phyloP scores from a whole-genome alignment of 2,113 vertebrate genomes.

The Hiodon tergisus region DNA sequence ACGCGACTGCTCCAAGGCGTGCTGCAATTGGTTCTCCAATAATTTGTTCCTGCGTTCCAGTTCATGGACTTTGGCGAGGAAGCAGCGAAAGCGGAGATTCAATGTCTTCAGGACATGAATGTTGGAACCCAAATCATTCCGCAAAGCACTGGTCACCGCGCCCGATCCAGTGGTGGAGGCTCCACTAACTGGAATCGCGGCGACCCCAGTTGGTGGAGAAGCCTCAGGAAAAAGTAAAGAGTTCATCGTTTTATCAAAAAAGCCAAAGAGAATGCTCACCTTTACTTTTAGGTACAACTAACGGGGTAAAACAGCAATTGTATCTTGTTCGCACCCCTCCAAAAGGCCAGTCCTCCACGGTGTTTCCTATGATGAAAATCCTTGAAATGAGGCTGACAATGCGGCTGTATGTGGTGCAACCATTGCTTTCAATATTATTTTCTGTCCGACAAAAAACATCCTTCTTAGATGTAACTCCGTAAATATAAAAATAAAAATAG shows the following conservation, averaged over 20 bases:
- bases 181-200: constrained; percentile 39
- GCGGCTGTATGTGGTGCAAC: constrained; percentile 45
- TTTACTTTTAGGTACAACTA: not conserved
- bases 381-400: constrained; percentile 39
- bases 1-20: constrained; percentile 57
- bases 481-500: constrained; percentile 18
- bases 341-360: constrained; percentile 27
- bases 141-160: constrained; percentile 68
- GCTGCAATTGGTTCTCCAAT: constrained; percentile 74
- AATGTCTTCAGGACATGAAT: constrained; percentile 85
- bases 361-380: constrained; percentile 43
- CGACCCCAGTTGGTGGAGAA: constrained; percentile 35
- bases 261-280: not conserved
- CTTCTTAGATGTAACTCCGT: constrained; percentile 21
- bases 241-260: constrained; percentile 60
- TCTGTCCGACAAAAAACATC: constrained; percentile 26
- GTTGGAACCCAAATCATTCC: constrained; percentile 83
- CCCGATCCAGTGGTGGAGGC: constrained; percentile 41
- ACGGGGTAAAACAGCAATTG: not conserved
- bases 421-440: constrained; percentile 42
- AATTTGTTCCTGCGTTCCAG: constrained; percentile 79
- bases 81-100: constrained; percentile 83
- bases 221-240: constrained; percentile 71
- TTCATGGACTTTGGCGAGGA: constrained; percentile 82
- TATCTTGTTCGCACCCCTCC: constrained; percentile 14